phyloP scores from a whole-genome alignment of 2,797 vertebrate species.

The Apogon talboti region DNA sequence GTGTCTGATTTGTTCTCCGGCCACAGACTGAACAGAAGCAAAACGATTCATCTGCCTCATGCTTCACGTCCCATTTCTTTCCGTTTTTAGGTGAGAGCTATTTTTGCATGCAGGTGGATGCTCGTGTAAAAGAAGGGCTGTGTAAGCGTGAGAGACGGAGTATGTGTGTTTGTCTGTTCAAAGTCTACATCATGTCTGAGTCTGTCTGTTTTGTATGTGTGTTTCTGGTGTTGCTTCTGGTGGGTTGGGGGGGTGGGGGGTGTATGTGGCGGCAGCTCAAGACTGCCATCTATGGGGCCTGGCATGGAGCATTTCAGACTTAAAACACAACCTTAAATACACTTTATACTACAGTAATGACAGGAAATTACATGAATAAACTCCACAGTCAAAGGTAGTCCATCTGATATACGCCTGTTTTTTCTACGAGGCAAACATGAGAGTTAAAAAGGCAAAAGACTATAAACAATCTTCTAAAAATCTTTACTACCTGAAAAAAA shows the following conservation, averaged over 20 bases:
- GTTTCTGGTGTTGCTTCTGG: no score
- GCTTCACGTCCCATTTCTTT: constrained; percentile 54
- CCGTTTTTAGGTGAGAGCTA: constrained; percentile 60
- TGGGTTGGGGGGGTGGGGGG: background rate
- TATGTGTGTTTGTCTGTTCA: constrained; percentile 26
- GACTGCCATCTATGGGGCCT: constrained; percentile 76
- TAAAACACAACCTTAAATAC: constrained; percentile 23
- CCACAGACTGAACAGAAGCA: constrained; percentile 22
- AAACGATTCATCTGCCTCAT: constrained; percentile 36
- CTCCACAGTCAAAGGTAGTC: constrained; percentile 3
- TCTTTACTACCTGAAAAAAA: constrained; percentile 8
- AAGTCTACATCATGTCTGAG: constrained; percentile 45
- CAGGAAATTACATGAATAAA: constrained; percentile 13
- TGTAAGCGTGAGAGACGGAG: constrained; percentile 41
- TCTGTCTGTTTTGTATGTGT: constrained; percentile 12
- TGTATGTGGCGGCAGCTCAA: constrained; percentile 58
- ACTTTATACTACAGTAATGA: background rate
- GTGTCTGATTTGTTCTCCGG: constrained; percentile 33
- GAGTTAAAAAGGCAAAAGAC: constrained; percentile 23
- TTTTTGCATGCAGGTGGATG: constrained; percentile 67
- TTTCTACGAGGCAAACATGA: constrained; percentile 49
- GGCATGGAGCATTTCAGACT: constrained; percentile 23
- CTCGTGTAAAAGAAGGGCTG: constrained; percentile 39
- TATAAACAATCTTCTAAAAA: background rate
- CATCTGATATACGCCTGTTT: constrained; percentile 9